These are phyloP conservation scores for Drosophila multiciliata DNA, from an alignment of 2,888 invertebrate genomes.

Conservation along the genomic window DNA sequence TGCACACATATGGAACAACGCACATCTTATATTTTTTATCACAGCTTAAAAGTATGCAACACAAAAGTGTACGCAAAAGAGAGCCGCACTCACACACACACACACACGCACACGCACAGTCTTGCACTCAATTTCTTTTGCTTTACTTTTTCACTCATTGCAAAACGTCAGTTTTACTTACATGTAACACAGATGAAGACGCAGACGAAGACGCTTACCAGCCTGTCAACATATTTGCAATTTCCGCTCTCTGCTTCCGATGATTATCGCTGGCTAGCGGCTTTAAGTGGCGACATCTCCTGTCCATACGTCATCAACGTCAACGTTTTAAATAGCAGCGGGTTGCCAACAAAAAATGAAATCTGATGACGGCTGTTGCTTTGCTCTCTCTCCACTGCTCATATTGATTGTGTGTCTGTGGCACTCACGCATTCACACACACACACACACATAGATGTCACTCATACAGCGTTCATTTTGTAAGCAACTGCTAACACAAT, in stretches of 20 bases:
- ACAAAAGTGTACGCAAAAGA: slow-evolving; percentile 22
- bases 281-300: slow-evolving; percentile 58
- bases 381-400: slow-evolving; percentile 6
- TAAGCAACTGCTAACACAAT: slow-evolving; percentile 61
- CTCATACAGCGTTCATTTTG: slow-evolving; percentile 17
- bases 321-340: slow-evolving; percentile 48
- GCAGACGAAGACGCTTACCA: background rate
- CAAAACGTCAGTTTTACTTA: slow-evolving; percentile 61
- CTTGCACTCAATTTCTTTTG: slow-evolving; percentile 11
- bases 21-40: slow-evolving; percentile 13
- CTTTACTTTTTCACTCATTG: slow-evolving; percentile 21
- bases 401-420: slow-evolving; percentile 65
- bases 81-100: slow-evolving; percentile 13
- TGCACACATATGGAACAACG: slow-evolving; percentile 44
- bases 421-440: slow-evolving; percentile 26
- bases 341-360: slow-evolving; percentile 14
- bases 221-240: slow-evolving; percentile 69
- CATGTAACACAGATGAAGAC: slow-evolving; percentile 37
- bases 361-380: slow-evolving; percentile 76
- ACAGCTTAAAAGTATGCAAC: slow-evolving; percentile 68
- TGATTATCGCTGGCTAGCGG: slow-evolving; percentile 44
- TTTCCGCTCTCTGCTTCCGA: slow-evolving; percentile 74
- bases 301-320: slow-evolving; percentile 49
- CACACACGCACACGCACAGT: background rate
- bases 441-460: slow-evolving; percentile 10